Evolutionary conservation across 2,797 vertebrate species (phyloP).

Genomic region (Ateles fusciceps): DNA sequence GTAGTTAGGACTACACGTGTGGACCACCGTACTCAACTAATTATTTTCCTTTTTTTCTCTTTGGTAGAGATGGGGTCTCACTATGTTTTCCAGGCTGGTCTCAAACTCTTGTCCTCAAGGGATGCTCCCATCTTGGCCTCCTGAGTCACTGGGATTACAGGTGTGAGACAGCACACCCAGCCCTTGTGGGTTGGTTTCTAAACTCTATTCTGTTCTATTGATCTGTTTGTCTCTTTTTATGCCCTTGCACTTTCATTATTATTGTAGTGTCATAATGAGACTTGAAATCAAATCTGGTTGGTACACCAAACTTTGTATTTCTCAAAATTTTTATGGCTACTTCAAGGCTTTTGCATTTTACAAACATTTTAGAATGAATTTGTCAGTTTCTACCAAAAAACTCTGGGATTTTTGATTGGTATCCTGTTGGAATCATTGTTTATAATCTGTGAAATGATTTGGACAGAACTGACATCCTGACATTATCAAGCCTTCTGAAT

Average conservation of each 20-base stretch:
- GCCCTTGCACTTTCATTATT: background rate
- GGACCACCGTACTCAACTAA: too few relatives aligned
- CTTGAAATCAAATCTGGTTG: background rate
- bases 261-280: background rate
- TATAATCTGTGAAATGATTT: background rate
- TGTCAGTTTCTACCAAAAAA: background rate
- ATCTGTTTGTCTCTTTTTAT: background rate
- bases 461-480: background rate
- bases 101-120: too few relatives aligned
- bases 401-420: background rate
- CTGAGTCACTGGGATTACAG: too few relatives aligned
- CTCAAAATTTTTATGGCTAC: background rate
- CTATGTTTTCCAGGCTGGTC: too few relatives aligned
- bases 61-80: too few relatives aligned
- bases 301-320: background rate
- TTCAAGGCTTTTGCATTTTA: background rate
- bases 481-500: background rate
- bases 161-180: too few relatives aligned
- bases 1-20: background rate
- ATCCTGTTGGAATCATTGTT: background rate
- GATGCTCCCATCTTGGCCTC: too few relatives aligned
- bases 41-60: too few relatives aligned
- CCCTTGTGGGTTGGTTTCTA: background rate
- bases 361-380: slow-evolving; percentile 7
- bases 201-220: background rate